Evolutionary conservation across 2,113 vertebrate species (phyloP).

Genomic region (Daboia siamensis): DNA sequence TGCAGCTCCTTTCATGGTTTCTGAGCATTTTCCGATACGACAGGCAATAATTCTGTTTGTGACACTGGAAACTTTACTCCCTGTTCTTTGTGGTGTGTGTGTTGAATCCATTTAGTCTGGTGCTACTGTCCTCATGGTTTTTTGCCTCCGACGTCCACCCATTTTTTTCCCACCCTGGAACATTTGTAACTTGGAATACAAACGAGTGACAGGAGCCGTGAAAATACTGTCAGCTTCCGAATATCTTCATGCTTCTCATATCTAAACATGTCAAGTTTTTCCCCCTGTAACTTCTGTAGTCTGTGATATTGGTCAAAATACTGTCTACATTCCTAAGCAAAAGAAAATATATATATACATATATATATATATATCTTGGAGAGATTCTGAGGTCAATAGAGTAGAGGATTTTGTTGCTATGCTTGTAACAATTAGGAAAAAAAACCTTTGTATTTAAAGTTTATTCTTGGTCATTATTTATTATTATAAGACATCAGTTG

Average conservation of each 20-base stretch:
- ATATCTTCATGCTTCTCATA: slow-evolving; percentile 76
- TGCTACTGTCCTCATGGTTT: slow-evolving; percentile 66
- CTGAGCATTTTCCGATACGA: slow-evolving; percentile 76
- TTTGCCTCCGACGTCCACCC: slow-evolving; percentile 76
- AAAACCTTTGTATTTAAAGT: slow-evolving; percentile 90
- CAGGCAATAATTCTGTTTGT: slow-evolving; percentile 86
- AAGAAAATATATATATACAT: slow-evolving; percentile 57
- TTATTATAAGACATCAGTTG: slow-evolving; percentile 85
- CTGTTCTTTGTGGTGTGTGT: slow-evolving; percentile 77
- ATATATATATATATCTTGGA: slow-evolving; percentile 67
- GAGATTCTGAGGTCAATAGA: slow-evolving; percentile 78
- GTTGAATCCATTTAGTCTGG: slow-evolving; percentile 80
- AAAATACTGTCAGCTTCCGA: slow-evolving; percentile 74
- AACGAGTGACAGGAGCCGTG: slow-evolving; percentile 78
- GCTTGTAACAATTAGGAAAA: slow-evolving; percentile 83
- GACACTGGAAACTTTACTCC: slow-evolving; percentile 77
- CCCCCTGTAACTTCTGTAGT: slow-evolving; percentile 81
- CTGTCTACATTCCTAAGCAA: slow-evolving; percentile 85
- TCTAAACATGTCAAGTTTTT: slow-evolving; percentile 78
- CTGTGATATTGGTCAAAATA: slow-evolving; percentile 82
- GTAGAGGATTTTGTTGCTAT: slow-evolving; percentile 87
- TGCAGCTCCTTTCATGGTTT: slow-evolving; percentile 70
- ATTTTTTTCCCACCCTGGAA: slow-evolving; percentile 67
- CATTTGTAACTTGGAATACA: slow-evolving; percentile 82
- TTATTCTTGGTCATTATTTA: slow-evolving; percentile 91